Evolutionary conservation across 2,888 invertebrate genomes (phyloP).

Genomic region (Pherbina coryleti): DNA sequence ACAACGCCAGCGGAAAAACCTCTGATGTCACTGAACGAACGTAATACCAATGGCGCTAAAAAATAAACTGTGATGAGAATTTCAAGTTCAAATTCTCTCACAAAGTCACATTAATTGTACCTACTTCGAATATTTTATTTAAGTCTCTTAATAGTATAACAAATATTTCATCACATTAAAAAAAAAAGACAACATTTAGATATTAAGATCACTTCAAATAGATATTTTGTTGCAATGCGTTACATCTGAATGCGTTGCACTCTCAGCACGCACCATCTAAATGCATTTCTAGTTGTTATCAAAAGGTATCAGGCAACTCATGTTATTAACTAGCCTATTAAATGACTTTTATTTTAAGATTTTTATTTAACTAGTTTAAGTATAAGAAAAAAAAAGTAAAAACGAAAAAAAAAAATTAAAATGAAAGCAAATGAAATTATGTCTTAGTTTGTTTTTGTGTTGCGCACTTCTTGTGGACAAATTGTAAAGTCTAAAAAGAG

Average conservation of each 20-base stretch:
- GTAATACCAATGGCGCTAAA: background rate
- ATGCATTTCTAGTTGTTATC: constrained; percentile 1
- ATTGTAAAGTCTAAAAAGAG: too few species aligned
- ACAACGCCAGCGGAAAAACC: constrained; percentile 58
- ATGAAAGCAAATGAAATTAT: background rate
- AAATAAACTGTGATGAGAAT: background rate
- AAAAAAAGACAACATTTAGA: background rate
- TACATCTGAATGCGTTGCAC: background rate
- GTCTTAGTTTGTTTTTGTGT: background rate
- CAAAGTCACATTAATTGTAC: background rate
- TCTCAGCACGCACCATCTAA: background rate
- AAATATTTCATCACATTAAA: background rate
- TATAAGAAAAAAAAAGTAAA: background rate
- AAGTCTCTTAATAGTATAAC: background rate
- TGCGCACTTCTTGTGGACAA: too few species aligned
- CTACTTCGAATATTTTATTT: constrained; percentile 18
- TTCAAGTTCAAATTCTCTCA: background rate
- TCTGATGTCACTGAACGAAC: constrained; percentile 48
- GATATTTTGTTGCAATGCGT: background rate
- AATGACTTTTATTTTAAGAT: too few species aligned
- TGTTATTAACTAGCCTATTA: too few species aligned
- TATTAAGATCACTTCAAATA: background rate
- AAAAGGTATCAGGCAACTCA: background rate
- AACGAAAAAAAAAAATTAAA: too few species aligned
- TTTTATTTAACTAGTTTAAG: too few species aligned